These are phyloP conservation scores for Climacteris rufus DNA, from an alignment of 2,113 vertebrate genomes.

Conservation along the genomic window DNA sequence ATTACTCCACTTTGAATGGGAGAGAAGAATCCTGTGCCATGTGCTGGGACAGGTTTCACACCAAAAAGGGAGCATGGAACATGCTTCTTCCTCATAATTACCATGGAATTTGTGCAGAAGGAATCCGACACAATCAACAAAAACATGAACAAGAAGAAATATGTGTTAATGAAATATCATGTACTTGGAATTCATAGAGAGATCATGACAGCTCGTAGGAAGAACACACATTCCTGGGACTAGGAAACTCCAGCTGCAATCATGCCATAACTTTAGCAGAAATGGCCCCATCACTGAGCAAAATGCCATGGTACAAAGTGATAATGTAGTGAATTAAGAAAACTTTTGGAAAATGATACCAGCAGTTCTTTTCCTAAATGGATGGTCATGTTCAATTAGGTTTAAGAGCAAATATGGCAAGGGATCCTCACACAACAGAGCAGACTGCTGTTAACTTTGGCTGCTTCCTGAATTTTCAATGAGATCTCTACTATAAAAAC, in stretches of 20 bases:
- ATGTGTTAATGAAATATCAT: slow-evolving; percentile 19
- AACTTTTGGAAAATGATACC: neutral
- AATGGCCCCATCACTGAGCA: neutral
- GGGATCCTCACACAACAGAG: slow-evolving; percentile 26
- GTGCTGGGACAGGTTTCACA: slow-evolving; percentile 48
- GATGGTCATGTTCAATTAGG: slow-evolving; percentile 36
- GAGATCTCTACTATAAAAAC: neutral
- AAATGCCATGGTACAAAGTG: neutral
- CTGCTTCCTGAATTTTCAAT: slow-evolving; percentile 47
- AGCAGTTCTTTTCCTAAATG: slow-evolving; percentile 10
- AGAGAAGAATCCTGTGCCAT: neutral
- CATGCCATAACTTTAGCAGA: neutral
- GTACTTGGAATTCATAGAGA: neutral
- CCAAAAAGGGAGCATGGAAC: slow-evolving; percentile 17
- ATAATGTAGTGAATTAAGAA: neutral
- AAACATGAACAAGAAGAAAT: slow-evolving; percentile 20
- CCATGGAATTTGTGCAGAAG: neutral
- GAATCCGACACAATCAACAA: slow-evolving; percentile 6
- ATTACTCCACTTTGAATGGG: neutral
- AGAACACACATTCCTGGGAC: too few species aligned
- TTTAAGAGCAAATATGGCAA: slow-evolving; percentile 51
- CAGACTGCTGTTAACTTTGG: slow-evolving; percentile 40
- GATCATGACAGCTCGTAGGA: neutral
- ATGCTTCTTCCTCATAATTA: slow-evolving; percentile 35
- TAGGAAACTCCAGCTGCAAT: neutral